phyloP scores from a whole-genome alignment of 64 coral and sea anemone species.

The Catalaphyllia jardinei region DNA sequence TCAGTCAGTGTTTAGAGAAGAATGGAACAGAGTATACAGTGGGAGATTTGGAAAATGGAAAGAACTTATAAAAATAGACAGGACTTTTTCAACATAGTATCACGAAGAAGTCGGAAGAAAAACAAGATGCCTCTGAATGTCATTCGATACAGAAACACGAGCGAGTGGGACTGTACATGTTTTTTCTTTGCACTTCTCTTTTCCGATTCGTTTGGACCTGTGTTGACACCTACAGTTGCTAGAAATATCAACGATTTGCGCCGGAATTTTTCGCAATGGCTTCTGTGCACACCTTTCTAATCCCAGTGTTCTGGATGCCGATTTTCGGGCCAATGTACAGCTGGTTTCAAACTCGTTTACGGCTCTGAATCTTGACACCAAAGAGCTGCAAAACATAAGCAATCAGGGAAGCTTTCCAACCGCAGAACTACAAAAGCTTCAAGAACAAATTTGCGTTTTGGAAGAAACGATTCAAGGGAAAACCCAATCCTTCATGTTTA shows the following conservation, averaged over 20 bases:
- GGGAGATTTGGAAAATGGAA: neutral
- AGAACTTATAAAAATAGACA: conserved; percentile 34
- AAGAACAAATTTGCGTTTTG: neutral
- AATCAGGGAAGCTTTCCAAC: conserved; percentile 3
- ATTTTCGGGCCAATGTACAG: conserved; percentile 1
- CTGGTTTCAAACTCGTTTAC: neutral
- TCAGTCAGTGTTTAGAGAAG: neutral
- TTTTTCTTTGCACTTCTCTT: neutral
- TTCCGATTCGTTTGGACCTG: neutral
- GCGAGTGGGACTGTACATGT: conserved; percentile 25
- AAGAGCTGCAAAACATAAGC: neutral
- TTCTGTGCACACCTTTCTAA: neutral
- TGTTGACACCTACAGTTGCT: neutral
- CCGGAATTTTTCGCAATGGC: neutral
- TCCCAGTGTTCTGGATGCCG: neutral
- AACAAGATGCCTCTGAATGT: neutral
- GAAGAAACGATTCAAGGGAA: neutral
- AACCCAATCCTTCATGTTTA: neutral
- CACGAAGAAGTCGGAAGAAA: neutral
- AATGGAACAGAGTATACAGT: neutral
- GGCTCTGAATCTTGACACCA: neutral
- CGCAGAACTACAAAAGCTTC: neutral
- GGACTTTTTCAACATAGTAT: conserved; percentile 40
- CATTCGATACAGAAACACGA: neutral
- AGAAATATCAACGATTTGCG: neutral